Base-by-base conservation (phyloP, 2,113 vertebrate species). In the Clupea harengus region DNA sequence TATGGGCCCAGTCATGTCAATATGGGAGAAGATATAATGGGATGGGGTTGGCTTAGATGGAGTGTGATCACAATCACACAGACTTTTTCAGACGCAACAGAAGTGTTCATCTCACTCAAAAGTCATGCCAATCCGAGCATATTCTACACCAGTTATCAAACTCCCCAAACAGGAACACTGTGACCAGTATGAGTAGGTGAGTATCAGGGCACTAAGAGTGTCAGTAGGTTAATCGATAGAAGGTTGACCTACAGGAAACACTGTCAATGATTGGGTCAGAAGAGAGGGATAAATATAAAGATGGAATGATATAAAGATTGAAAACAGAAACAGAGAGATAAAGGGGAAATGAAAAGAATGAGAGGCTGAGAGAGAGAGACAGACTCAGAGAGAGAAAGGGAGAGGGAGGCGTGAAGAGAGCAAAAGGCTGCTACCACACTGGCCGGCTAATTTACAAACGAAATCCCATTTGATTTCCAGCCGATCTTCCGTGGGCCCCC, bases 381-480 rank as follows among this genome's bases (percentile, higher is more conserved):
- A 32, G 25, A 72, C 0, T 39, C 28, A 75, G 67, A 39, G 2
- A 32, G 6, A 13, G 67, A 4, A 28, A 75, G 67, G 3, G 28
- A 39, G 1, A 9, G 28, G 28, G 32, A 78, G 72, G 72, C 11
- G 13, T 78, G 72, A 78, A 39, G 72, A 32, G 72, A 32, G 25
- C 72, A 78, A 78, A 78, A 78, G 72, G 72, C 72, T 78, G 28
- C 72, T 78, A 15, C 72, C 72, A 39, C 72, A 89, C 86, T 85
- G 94, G 93, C 94, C 94, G 94, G 93, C 95, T 96, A 96, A 96
- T 96, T 96, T 95, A 96, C 95, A 95, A 95, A 81, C 84, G 93
- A 95, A 96, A 95, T 97, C 95, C 95, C 95, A 92, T 96, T 96
- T 96, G 95, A 95, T 95, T 96, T 95, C 93, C 92, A 93, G 94